Evolutionary conservation across 2,797 vertebrate species (phyloP).

Genomic region (Tamandua tetradactyla): DNA sequence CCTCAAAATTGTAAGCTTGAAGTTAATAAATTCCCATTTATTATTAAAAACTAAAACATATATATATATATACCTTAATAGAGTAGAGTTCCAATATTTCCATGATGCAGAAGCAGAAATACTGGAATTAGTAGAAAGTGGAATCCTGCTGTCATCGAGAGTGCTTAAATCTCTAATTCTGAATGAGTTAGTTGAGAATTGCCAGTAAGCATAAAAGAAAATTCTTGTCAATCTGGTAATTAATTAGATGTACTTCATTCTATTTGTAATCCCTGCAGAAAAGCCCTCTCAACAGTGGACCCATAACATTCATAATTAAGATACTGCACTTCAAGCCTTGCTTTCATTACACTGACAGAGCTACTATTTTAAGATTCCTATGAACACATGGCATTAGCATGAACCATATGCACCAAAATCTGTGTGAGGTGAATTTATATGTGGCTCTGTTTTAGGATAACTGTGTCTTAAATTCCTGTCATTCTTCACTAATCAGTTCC

Average conservation of each 20-base stretch:
- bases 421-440: background rate
- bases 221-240: constrained; percentile 58
- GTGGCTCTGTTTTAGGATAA: background rate
- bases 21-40: too few relatives aligned
- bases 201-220: constrained; percentile 40
- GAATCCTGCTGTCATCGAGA: constrained; percentile 37
- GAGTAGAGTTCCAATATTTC: background rate
- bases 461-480: background rate
- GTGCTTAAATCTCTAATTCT: constrained; percentile 52
- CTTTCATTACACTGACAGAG: constrained; percentile 12
- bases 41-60: too few relatives aligned
- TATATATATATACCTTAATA: background rate
- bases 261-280: constrained; percentile 59
- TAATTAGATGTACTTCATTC: constrained; percentile 70
- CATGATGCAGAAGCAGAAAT: constrained; percentile 1
- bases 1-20: too few relatives aligned
- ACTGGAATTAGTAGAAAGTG: background rate
- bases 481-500: background rate
- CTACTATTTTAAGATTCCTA: background rate
- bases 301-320: constrained; percentile 59
- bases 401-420: background rate
- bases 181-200: constrained; percentile 49
- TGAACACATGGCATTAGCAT: background rate
- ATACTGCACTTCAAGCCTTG: background rate
- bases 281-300: constrained; percentile 39